Conservation (phyloP, 1,140 invertebrate genomes). For the Heliconius hermathena region DNA sequence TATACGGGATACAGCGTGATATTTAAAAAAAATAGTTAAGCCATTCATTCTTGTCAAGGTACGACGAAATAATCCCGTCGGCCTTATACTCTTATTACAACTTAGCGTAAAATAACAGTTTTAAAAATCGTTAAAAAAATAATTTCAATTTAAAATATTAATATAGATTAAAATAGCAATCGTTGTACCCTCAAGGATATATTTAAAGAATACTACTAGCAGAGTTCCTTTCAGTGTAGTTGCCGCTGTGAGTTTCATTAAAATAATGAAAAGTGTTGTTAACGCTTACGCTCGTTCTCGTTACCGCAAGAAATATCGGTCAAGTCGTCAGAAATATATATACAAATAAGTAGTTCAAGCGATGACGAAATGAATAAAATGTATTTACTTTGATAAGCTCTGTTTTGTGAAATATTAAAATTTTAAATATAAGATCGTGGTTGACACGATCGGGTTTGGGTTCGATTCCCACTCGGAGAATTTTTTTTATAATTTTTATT, state of each 20-base stretch:
- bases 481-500: too few species aligned
- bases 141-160: neutral
- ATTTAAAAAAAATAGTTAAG: too few species aligned
- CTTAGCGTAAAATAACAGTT: neutral
- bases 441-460: too few species aligned
- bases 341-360: neutral
- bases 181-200: neutral
- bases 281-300: conserved; percentile 4
- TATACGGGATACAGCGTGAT: too few species aligned
- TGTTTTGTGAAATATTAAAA: neutral
- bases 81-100: too few species aligned
- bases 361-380: neutral
- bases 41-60: too few species aligned
- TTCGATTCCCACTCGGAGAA: neutral
- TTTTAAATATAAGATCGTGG: too few species aligned
- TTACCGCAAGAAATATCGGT: conserved; percentile 17
- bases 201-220: neutral
- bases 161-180: neutral
- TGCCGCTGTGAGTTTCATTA: conserved; percentile 8
- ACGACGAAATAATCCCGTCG: too few species aligned
- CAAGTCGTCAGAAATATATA: conserved; percentile 3
- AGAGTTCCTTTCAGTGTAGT: neutral
- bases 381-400: neutral
- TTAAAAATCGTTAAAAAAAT: neutral
- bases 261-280: conserved; percentile 16